Percentiles rank a stretch among this genome's conserved stretches.
phyloP scores from a whole-genome alignment of 2,888 invertebrate genomes.

The Drosophila acutilabella region DNA sequence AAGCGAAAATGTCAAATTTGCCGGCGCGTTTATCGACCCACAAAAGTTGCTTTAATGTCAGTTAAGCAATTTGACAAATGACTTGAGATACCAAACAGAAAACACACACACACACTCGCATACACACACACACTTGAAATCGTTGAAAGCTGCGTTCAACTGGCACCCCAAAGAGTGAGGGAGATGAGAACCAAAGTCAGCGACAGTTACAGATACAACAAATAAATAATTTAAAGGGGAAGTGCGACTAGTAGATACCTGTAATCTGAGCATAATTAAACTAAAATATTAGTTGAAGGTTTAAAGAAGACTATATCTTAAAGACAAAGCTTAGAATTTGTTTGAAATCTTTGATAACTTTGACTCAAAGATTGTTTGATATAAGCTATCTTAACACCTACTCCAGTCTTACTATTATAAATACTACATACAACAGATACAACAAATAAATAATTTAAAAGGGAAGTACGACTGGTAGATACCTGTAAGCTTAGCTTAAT shows the following conservation, averaged over 20 bases:
- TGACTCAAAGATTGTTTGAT: too few relatives aligned
- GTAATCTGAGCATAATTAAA: neutral
- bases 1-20: conserved; percentile 71
- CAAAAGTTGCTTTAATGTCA: conserved; percentile 75
- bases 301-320: too few relatives aligned
- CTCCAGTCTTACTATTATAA: too few relatives aligned
- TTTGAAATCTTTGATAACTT: too few relatives aligned
- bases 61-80: conserved; percentile 79
- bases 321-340: too few relatives aligned
- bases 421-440: too few relatives aligned
- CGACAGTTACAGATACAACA: neutral
- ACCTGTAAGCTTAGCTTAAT: neutral
- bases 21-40: conserved; percentile 70
- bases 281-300: too few relatives aligned
- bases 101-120: conserved; percentile 21
- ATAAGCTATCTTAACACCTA: too few relatives aligned
- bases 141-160: conserved; percentile 62
- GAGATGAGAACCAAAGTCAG: conserved; percentile 34
- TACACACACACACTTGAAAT: conserved; percentile 37
- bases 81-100: conserved; percentile 60
- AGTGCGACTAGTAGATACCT: neutral
- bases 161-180: conserved; percentile 8
- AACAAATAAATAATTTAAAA: neutral
- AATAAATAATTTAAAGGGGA: neutral
- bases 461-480: neutral